These are phyloP conservation scores for Ceratoteleas bidentatus DNA, from an alignment of 1,140 invertebrate species.

Conservation along the genomic window DNA sequence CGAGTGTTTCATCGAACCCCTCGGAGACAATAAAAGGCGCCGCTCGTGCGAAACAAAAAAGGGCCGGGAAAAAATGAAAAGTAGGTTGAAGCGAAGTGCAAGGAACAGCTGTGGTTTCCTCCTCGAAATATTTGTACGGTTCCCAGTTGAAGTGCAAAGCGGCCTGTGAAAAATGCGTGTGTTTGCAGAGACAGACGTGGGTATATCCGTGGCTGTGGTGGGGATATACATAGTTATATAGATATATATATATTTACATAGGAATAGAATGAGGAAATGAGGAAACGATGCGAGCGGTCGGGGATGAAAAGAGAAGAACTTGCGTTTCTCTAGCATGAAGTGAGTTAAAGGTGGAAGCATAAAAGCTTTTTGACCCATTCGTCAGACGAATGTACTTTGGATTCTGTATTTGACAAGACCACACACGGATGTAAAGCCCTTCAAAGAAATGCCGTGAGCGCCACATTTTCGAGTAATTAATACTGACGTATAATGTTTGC, in stretches of 20 bases:
- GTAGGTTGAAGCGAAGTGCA: constrained; percentile 59
- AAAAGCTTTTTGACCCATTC: constrained; percentile 76
- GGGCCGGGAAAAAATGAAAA: constrained; percentile 40
- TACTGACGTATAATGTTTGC: constrained; percentile 71
- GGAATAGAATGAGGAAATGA: constrained; percentile 53
- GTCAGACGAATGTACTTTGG: constrained; percentile 76
- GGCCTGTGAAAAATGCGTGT: constrained; percentile 30
- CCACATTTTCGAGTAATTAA: constrained; percentile 74
- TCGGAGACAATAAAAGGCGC: constrained; percentile 38
- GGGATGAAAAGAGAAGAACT: constrained; percentile 60
- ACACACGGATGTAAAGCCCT: constrained; percentile 70
- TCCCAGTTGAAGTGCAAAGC: constrained; percentile 54
- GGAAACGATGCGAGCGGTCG: constrained; percentile 41
- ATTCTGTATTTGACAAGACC: constrained; percentile 77
- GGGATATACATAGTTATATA: no score
- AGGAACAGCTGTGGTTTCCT: constrained; percentile 57
- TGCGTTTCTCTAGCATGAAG: constrained; percentile 64
- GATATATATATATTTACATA: constrained; percentile 50
- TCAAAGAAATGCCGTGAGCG: constrained; percentile 75
- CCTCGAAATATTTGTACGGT: constrained; percentile 75
- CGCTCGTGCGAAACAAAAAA: constrained; percentile 56
- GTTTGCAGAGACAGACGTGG: constrained; percentile 54
- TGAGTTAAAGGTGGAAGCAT: constrained; percentile 74
- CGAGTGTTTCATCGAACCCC: constrained; percentile 20
- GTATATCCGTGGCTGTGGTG: no score